A percentile compares a stretch with the other conserved stretches of the same genome.
Evolutionary conservation across 2,888 invertebrate genomes (phyloP).

Genomic region (Sphecodes monilicornis): DNA sequence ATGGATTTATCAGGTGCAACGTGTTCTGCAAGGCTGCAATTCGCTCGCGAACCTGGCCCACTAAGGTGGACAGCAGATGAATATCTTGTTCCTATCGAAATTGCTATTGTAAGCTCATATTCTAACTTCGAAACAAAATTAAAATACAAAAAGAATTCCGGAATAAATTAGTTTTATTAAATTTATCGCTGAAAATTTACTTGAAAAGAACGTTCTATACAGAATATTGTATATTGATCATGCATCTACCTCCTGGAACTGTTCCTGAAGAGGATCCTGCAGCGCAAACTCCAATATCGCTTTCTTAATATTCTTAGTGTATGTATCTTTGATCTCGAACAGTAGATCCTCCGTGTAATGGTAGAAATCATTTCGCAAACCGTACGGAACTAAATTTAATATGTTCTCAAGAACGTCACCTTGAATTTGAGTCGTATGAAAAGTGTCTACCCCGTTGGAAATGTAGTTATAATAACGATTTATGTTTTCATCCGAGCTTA

Average conservation of each 20-base stretch:
- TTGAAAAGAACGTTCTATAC: neutral
- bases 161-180: neutral
- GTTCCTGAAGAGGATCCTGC: conserved; percentile 85
- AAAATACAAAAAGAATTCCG: no score
- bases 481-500: conserved; percentile 88
- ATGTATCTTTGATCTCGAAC: conserved; percentile 93
- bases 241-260: conserved; percentile 35
- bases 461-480: conserved; percentile 95
- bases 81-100: neutral
- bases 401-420: conserved; percentile 89
- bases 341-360: conserved; percentile 87
- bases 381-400: conserved; percentile 87
- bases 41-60: neutral
- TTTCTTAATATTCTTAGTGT: conserved; percentile 94
- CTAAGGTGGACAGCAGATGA: neutral
- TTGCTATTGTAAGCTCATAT: neutral
- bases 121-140: neutral
- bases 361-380: conserved; percentile 87
- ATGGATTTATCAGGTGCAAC: conserved; percentile 92
- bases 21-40: conserved; percentile 83
- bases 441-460: conserved; percentile 95
- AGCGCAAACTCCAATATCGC: conserved; percentile 96
- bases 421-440: conserved; percentile 94
- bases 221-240: neutral
- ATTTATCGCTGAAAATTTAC: neutral